phyloP scores from a whole-genome alignment of 2,888 invertebrate genomes.

The Tridacna crocea region DNA sequence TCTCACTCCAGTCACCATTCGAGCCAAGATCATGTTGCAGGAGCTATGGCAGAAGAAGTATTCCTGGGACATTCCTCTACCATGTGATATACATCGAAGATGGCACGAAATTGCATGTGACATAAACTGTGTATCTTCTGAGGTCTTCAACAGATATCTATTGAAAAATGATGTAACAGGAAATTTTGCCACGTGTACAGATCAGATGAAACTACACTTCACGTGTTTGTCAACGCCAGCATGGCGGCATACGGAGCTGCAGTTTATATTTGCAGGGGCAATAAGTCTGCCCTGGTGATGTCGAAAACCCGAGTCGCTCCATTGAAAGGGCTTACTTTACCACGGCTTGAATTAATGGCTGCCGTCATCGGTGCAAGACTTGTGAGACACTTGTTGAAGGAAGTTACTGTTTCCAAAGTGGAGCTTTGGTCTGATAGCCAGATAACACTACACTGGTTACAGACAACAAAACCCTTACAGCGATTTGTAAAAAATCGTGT shows the following conservation, averaged over 20 bases:
- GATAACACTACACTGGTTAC: constrained; percentile 28
- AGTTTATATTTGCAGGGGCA: constrained; percentile 1
- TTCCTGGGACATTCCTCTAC: constrained; percentile 27
- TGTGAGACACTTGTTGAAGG: neutral
- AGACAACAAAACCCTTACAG: constrained; percentile 1
- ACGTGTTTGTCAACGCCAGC: constrained; percentile 30
- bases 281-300: constrained; percentile 18
- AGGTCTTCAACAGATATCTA: neutral
- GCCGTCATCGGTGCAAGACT: constrained; percentile 26
- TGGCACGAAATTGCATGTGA: constrained; percentile 12
- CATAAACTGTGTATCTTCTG: neutral
- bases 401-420: neutral
- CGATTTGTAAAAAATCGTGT: constrained; percentile 30
- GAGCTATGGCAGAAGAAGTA: constrained; percentile 28
- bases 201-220: constrained; percentile 18
- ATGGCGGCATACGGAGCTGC: constrained; percentile 25
- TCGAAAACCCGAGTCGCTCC: constrained; percentile 44
- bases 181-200: neutral
- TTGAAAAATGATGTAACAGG: neutral
- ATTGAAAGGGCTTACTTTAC: constrained; percentile 38
- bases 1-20: constrained; percentile 33
- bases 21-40: constrained; percentile 32
- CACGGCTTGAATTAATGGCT: constrained; percentile 42
- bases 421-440: constrained; percentile 31
- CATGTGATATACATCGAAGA: neutral